phyloP scores from a whole-genome alignment of 2,888 invertebrate genomes.

The Sinhomidia bicolor region DNA sequence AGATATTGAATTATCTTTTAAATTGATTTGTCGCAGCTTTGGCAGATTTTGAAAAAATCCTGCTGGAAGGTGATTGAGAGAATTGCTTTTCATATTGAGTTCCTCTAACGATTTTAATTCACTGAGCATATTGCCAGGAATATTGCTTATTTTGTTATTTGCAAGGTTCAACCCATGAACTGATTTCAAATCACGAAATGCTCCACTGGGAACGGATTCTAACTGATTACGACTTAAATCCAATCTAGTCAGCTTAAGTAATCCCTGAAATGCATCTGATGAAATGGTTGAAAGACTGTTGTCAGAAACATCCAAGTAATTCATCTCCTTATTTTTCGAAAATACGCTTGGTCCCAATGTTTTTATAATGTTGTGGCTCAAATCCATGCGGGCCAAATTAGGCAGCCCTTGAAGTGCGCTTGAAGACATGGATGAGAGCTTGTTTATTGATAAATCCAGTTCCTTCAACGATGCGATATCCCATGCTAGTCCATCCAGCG shows the following conservation, averaged over 20 bases:
- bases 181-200: constrained; percentile 88
- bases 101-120: constrained; percentile 77
- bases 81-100: constrained; percentile 80
- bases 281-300: constrained; percentile 88
- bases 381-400: constrained; percentile 79
- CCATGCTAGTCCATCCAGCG: constrained; percentile 76
- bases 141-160: constrained; percentile 80
- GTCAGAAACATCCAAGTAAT: constrained; percentile 87
- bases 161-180: constrained; percentile 91
- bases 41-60: constrained; percentile 75
- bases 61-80: constrained; percentile 76
- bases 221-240: constrained; percentile 91
- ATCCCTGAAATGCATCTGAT: constrained; percentile 88
- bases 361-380: constrained; percentile 80
- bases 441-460: constrained; percentile 90
- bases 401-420: constrained; percentile 79
- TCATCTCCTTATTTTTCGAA: constrained; percentile 76
- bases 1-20: constrained; percentile 78
- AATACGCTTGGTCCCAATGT: constrained; percentile 77
- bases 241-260: constrained; percentile 86
- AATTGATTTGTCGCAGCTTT: constrained; percentile 76
- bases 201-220: constrained; percentile 87
- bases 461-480: constrained; percentile 83
- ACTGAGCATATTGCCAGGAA: constrained; percentile 76
- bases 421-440: constrained; percentile 85